phyloP scores from a whole-genome alignment of 2,113 vertebrate genomes.

The Muscicapa adusta region DNA sequence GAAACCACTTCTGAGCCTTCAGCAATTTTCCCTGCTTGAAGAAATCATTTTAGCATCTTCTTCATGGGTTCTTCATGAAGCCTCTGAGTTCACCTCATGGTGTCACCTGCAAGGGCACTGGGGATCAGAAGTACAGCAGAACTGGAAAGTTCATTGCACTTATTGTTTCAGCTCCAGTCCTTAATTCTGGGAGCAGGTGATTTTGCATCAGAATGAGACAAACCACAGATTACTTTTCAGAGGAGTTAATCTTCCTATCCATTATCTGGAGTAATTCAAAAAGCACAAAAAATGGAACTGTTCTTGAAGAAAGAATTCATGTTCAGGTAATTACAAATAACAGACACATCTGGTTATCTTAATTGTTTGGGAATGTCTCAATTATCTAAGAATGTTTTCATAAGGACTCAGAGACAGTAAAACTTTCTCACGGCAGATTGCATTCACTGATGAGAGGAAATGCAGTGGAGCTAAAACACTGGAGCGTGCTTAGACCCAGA shows the following conservation, averaged over 20 bases:
- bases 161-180: conserved; percentile 60
- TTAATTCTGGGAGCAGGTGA: conserved; percentile 66
- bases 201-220: conserved; percentile 69
- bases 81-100: background rate
- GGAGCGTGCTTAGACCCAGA: conserved; percentile 47
- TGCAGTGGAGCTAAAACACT: conserved; percentile 48
- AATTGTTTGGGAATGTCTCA: conserved; percentile 82
- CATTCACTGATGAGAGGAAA: conserved; percentile 70
- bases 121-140: background rate
- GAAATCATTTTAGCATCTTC: conserved; percentile 25
- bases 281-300: conserved; percentile 70
- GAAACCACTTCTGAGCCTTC: conserved; percentile 5
- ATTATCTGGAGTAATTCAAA: conserved; percentile 76
- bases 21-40: conserved; percentile 21
- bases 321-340: conserved; percentile 84
- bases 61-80: background rate
- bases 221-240: conserved; percentile 64
- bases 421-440: conserved; percentile 76
- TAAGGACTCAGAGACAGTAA: conserved; percentile 74
- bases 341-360: conserved; percentile 80
- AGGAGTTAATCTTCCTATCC: conserved; percentile 73
- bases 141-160: conserved; percentile 21
- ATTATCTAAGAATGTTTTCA: conserved; percentile 77
- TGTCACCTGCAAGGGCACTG: background rate
- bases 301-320: conserved; percentile 75